These are phyloP conservation scores for Drosophila bocqueti DNA, from an alignment of 1,140 invertebrate species.

Conservation along the genomic window DNA sequence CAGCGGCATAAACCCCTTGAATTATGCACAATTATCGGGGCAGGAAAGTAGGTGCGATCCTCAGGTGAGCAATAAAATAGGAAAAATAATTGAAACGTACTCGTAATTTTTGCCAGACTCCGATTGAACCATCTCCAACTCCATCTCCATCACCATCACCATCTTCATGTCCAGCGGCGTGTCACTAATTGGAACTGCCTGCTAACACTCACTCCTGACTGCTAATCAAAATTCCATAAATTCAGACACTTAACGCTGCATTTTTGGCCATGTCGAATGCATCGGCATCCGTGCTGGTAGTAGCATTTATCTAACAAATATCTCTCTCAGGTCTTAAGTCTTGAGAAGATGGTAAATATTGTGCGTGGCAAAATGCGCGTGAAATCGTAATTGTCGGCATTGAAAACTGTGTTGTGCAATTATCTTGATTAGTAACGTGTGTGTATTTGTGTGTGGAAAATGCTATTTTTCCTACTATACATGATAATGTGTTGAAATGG, in stretches of 20 bases:
- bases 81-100: constrained; percentile 80
- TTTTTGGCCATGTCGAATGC: constrained; percentile 49
- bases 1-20: constrained; percentile 77
- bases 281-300: constrained; percentile 19
- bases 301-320: constrained; percentile 32
- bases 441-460: constrained; percentile 13
- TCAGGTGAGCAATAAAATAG: constrained; percentile 68
- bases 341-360: constrained; percentile 32
- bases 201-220: constrained; percentile 21
- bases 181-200: constrained; percentile 66
- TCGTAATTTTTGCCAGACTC: constrained; percentile 70
- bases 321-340: background rate
- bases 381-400: constrained; percentile 57
- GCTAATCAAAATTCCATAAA: constrained; percentile 81
- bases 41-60: constrained; percentile 80
- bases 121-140: constrained; percentile 63
- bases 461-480: constrained; percentile 27
- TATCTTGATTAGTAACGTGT: constrained; percentile 64
- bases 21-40: constrained; percentile 79
- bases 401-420: constrained; percentile 51
- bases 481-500: constrained; percentile 72
- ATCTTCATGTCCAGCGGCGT: constrained; percentile 26
- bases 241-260: constrained; percentile 55
- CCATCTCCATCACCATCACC: background rate
- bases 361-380: constrained; percentile 60